Percentiles rank a stretch among this genome's conserved stretches.
phyloP scores from a whole-genome alignment of 2,888 invertebrate species.

The Hecatera dysodea region DNA sequence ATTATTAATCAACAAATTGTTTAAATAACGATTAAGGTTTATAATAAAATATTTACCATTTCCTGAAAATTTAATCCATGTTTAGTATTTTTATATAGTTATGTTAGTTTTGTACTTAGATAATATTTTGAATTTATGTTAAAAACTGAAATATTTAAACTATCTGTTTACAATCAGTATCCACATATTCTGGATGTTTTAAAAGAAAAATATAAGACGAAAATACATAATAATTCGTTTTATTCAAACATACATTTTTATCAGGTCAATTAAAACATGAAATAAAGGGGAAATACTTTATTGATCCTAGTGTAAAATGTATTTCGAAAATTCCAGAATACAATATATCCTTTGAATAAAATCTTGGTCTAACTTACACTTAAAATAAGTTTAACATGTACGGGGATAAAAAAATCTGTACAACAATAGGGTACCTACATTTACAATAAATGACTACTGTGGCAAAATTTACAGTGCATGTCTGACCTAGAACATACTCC shows the following conservation, averaged over 20 bases:
- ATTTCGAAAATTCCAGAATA: conserved; percentile 90
- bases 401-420: conserved; percentile 81
- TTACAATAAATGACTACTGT: conserved; percentile 80
- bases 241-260: conserved; percentile 53
- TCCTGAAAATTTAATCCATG: conserved; percentile 68
- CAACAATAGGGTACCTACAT: conserved; percentile 84
- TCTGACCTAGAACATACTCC: conserved; percentile 59
- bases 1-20: conserved; percentile 54
- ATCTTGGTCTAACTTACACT: conserved; percentile 89
- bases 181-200: conserved; percentile 66
- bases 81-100: conserved; percentile 67
- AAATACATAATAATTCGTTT: conserved; percentile 58
- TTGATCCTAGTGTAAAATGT: conserved; percentile 90
- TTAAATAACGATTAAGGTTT: conserved; percentile 59
- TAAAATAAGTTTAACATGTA: conserved; percentile 85
- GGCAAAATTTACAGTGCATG: conserved; percentile 82
- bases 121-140: conserved; percentile 64
- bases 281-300: conserved; percentile 88
- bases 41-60: conserved; percentile 69
- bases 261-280: conserved; percentile 76
- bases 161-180: conserved; percentile 65
- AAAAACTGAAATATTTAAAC: conserved; percentile 66
- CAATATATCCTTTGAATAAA: conserved; percentile 88
- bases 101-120: conserved; percentile 67
- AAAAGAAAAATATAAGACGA: conserved; percentile 61